phyloP scores from a whole-genome alignment of 2,113 vertebrate species.

The Tupaia tana region DNA sequence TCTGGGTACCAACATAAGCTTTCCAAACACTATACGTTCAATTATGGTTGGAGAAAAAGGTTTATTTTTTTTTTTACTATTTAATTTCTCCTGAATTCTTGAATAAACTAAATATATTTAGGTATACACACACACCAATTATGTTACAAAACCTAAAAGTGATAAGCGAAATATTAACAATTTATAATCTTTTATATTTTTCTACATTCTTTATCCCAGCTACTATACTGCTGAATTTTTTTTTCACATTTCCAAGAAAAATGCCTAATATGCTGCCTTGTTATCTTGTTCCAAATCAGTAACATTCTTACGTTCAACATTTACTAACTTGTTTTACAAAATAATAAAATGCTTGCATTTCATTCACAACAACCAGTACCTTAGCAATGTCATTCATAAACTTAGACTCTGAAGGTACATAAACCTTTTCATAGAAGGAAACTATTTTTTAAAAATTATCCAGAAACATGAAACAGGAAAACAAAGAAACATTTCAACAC shows the following conservation, averaged over 20 bases:
- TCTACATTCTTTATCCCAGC: not conserved
- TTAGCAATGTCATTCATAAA: constrained; percentile 3
- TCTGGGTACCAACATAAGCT: not conserved
- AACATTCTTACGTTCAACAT: not conserved
- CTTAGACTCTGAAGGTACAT: constrained; percentile 12
- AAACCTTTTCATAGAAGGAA: constrained; percentile 4
- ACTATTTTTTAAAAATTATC: not conserved
- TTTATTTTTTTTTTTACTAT: not conserved
- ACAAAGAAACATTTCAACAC: constrained; percentile 1
- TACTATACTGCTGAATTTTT: not conserved
- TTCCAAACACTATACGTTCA: not conserved
- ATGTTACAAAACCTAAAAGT: not conserved
- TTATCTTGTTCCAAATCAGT: constrained; percentile 13
- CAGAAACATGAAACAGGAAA: not conserved
- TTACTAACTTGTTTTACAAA: constrained; percentile 10
- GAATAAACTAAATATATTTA: not conserved
- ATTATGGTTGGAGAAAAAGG: not conserved
- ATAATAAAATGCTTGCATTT: not conserved
- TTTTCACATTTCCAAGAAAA: constrained; percentile 50
- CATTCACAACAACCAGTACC: not conserved
- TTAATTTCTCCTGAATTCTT: not conserved
- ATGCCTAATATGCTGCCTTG: not conserved
- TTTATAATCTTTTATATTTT: constrained; percentile 28
- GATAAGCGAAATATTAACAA: not conserved
- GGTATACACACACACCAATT: not conserved